phyloP scores from a whole-genome alignment of 2,888 invertebrate species.

The Caenorhabditis drosophilae region DNA sequence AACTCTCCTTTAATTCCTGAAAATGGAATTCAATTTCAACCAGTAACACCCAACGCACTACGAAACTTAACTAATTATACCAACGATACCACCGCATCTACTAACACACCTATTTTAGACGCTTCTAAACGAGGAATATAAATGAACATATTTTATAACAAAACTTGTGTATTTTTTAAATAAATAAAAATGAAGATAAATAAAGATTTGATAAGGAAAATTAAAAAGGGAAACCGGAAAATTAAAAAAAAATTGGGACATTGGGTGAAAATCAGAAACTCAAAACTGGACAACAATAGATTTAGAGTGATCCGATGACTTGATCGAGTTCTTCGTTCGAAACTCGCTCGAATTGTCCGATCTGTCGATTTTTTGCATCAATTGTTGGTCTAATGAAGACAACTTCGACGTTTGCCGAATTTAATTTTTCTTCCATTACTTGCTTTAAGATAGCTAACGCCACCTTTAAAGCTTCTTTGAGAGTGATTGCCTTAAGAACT shows the following conservation, averaged over 20 bases:
- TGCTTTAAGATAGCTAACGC: constrained; percentile 93
- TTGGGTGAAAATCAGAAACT: too few species aligned
- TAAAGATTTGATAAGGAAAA: neutral
- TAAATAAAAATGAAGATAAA: too few species aligned
- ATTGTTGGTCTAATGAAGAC: constrained; percentile 61
- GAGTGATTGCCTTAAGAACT: constrained; percentile 17
- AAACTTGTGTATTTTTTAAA: neutral
- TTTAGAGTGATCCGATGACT: constrained; percentile 46
- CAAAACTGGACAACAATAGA: neutral
- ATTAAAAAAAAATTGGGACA: neutral
- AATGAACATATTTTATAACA: constrained; percentile 1
- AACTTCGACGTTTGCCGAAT: constrained; percentile 92
- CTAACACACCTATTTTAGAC: too few species aligned
- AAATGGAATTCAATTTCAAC: too few species aligned
- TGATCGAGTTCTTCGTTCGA: constrained; percentile 47
- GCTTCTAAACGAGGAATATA: neutral
- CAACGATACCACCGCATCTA: constrained; percentile 4
- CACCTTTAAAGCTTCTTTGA: constrained; percentile 85
- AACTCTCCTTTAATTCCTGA: too few species aligned
- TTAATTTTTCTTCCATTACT: constrained; percentile 99
- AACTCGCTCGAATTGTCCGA: constrained; percentile 51
- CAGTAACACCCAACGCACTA: neutral
- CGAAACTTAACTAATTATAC: neutral
- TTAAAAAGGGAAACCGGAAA: neutral
- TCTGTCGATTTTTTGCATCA: constrained; percentile 59